A percentile compares a stretch with the other conserved stretches of the same genome.
phyloP scores from a whole-genome alignment of 2,113 vertebrate genomes.

The Ia io region DNA sequence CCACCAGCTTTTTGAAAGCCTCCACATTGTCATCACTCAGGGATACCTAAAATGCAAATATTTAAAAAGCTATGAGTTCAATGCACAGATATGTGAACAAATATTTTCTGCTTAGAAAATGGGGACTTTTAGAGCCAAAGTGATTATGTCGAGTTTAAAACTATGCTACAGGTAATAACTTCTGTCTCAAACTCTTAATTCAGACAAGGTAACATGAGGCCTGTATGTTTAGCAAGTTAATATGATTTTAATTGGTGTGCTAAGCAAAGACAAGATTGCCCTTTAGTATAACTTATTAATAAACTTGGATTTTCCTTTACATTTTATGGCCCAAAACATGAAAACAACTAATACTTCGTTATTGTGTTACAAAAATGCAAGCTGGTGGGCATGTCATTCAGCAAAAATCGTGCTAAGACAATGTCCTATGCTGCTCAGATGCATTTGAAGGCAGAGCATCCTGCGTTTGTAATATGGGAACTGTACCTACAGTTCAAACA shows the following conservation, averaged over 20 bases:
- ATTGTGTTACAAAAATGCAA: background rate
- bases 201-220: background rate
- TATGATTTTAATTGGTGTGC: background rate
- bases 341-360: background rate
- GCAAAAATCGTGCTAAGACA: background rate
- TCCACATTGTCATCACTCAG: slow-evolving; percentile 82
- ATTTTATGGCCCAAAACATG: background rate
- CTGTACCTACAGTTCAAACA: background rate
- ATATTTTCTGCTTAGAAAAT: background rate
- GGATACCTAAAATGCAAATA: slow-evolving; percentile 77
- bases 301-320: slow-evolving; percentile 2
- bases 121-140: background rate
- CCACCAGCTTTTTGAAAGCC: slow-evolving; percentile 77
- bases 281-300: background rate
- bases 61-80: background rate
- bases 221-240: background rate
- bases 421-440: background rate
- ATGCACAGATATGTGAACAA: background rate
- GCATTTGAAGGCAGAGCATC: too few species aligned
- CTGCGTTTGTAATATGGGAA: background rate
- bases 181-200: background rate
- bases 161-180: background rate
- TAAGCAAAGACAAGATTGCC: background rate
- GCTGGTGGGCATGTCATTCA: background rate
- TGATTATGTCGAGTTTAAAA: background rate